Evolutionary conservation across 2,888 invertebrate genomes (phyloP), one percentile per base, ranked within the genome.

Genomic region (Lissocephala sabroskyi): DNA sequence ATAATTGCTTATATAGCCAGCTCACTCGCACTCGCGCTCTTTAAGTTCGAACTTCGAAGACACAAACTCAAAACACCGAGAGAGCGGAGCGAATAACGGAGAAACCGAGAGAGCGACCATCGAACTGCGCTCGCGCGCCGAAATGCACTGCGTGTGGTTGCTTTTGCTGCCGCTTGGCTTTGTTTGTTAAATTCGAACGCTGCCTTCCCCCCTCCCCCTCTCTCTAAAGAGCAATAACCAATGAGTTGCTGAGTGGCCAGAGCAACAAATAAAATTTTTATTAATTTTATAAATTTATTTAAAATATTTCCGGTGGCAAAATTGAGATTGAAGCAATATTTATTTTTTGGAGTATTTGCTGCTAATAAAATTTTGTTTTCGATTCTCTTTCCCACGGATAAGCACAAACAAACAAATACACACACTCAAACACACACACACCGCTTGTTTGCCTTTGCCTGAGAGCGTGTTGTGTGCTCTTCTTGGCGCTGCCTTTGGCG

Each of bases 121-220:
- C 41, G 32, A 53, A 46, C n/a, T 36, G 54, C 71, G 77, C 75
- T 65, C 49, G 56, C 75, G 65, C 70, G 53, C 29, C 44, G 47
- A 67, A 71, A 56, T 66, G 63, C 66, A 70, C 23, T 23, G 23
- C 23, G n/a, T 61, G 55, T 68, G 60, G 35, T 35, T 33, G 32
- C 10, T 7, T n/a, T 45, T 53, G 35, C 41, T 47, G 29, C 46
- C 6, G 9, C 9, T 6, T 39, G 19, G 11, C 14, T 32, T 30
- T 32, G 30, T 37, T 30, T 41, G 39, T 29, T 56, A 26, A 18
- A 41, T 58, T 41, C 49, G n/a, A n/a, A n/a, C n/a, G n/a, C n/a
- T n/a, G n/a, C n/a, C n/a, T n/a, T n/a, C n/a, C n/a, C n/a, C n/a
- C n/a, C n/a, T n/a, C n/a, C n/a, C n/a, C n/a, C n/a, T n/a, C n/a